phyloP scores from a whole-genome alignment of 2,797 vertebrate species.

The Esox lucius region DNA sequence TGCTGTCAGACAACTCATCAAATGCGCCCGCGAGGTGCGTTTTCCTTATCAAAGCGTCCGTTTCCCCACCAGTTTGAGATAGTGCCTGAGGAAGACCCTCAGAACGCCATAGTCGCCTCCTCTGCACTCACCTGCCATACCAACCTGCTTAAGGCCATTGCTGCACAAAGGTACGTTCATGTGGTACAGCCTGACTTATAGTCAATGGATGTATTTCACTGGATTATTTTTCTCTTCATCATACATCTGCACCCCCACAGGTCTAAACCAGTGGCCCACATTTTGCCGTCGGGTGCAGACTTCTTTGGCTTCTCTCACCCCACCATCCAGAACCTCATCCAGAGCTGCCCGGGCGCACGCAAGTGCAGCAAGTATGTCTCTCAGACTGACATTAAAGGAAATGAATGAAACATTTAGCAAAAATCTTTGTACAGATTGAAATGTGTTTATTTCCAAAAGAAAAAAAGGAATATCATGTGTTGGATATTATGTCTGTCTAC shows the following conservation, averaged over 20 bases:
- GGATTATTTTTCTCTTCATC: background rate
- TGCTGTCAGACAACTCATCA: background rate
- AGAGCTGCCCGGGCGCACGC: constrained; percentile 88
- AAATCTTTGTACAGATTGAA: background rate
- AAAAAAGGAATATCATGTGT: background rate
- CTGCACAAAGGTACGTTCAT: constrained; percentile 67
- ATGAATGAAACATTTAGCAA: background rate
- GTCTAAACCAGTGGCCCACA: constrained; percentile 63
- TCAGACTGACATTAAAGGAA: background rate
- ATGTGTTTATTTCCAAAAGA: background rate
- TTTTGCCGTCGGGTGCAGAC: constrained; percentile 81
- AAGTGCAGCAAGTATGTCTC: constrained; percentile 83
- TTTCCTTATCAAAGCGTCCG: background rate
- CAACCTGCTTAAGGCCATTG: constrained; percentile 81
- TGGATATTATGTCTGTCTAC: background rate
- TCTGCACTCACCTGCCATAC: constrained; percentile 83
- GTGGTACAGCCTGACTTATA: background rate
- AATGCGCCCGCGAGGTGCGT: background rate
- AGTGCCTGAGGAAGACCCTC: constrained; percentile 88
- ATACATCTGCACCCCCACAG: constrained; percentile 53
- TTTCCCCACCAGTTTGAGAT: constrained; percentile 83
- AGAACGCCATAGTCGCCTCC: constrained; percentile 79
- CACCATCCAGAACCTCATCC: constrained; percentile 87
- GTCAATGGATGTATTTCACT: background rate
- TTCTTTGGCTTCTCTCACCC: constrained; percentile 93